These are phyloP conservation scores for Plebejus melissa DNA, from an alignment of 2,888 invertebrate genomes.

Conservation along the genomic window DNA sequence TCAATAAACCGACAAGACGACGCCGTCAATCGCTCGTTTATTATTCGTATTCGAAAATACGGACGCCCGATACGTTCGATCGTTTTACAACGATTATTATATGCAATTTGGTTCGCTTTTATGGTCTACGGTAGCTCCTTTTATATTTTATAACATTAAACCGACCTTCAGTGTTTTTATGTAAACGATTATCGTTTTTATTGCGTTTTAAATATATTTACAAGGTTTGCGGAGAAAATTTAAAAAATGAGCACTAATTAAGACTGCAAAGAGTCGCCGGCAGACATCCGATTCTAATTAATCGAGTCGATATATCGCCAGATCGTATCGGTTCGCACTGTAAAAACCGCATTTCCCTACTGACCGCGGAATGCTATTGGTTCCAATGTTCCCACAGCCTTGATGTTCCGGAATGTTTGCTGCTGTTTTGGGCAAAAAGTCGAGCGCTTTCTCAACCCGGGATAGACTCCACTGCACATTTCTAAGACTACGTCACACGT, in stretches of 20 bases:
- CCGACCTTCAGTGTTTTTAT: constrained; percentile 23
- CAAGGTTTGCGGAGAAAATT: constrained; percentile 28
- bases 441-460: constrained; percentile 68
- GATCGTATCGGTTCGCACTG: constrained; percentile 65
- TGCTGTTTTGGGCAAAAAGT: constrained; percentile 61
- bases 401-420: constrained; percentile 48
- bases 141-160: constrained; percentile 27
- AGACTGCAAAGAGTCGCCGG: constrained; percentile 42
- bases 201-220: constrained; percentile 32
- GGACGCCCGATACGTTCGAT: constrained; percentile 40
- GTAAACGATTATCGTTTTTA: constrained; percentile 30
- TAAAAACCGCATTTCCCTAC: constrained; percentile 67
- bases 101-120: constrained; percentile 27
- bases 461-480: constrained; percentile 42
- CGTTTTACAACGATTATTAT: constrained; percentile 37
- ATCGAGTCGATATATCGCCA: constrained; percentile 61
- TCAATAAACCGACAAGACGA: constrained; percentile 59
- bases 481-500: constrained; percentile 28
- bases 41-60: constrained; percentile 54
- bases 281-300: constrained; percentile 62
- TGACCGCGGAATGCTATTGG: constrained; percentile 64
- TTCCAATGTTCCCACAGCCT: constrained; percentile 64
- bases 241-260: constrained; percentile 22
- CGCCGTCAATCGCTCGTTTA: constrained; percentile 46
- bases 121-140: constrained; percentile 31